Percentiles rank a stretch among this genome's conserved stretches.
Evolutionary conservation across 1,140 invertebrate species (phyloP).

Genomic region (Leptinotarsa defecta): DNA sequence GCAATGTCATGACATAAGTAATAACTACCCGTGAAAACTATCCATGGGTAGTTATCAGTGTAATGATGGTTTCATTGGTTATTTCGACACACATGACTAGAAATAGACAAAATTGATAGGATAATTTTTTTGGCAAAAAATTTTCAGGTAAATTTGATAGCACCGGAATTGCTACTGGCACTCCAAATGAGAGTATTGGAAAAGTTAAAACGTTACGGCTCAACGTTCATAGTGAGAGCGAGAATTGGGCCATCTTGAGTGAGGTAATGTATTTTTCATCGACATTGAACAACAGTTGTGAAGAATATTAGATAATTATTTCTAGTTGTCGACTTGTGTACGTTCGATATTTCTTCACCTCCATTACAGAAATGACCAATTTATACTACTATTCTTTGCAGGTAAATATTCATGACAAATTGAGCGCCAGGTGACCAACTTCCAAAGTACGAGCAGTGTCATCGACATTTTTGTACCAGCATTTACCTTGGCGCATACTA

Average conservation of each 20-base stretch:
- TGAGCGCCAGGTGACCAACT: slow-evolving; percentile 49
- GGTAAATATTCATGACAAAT: slow-evolving; percentile 54
- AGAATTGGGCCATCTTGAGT: slow-evolving; percentile 89
- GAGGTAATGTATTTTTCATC: slow-evolving; percentile 67
- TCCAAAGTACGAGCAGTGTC: slow-evolving; percentile 38
- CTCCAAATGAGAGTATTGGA: slow-evolving; percentile 68
- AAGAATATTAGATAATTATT: neutral
- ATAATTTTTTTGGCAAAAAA: too few relatives aligned
- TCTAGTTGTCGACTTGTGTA: neutral
- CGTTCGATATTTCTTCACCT: neutral
- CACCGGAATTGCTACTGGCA: slow-evolving; percentile 78
- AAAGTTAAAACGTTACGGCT: slow-evolving; percentile 74
- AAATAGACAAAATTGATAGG: too few relatives aligned
- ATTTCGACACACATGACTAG: too few relatives aligned
- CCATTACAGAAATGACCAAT: neutral
- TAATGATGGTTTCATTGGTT: too few relatives aligned
- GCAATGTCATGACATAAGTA: too few relatives aligned
- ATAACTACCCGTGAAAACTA: too few relatives aligned
- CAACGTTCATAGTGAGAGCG: slow-evolving; percentile 77
- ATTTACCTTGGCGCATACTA: slow-evolving; percentile 45
- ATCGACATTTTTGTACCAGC: slow-evolving; percentile 39
- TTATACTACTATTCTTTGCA: slow-evolving; percentile 33
- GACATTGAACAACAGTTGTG: slow-evolving; percentile 14
- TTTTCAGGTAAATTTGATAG: slow-evolving; percentile 71
- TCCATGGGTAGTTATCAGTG: too few relatives aligned